A percentile compares a stretch with the other conserved stretches of the same genome.
These are phyloP conservation scores for Hyperoplus lanceolatus DNA, from an alignment of 2,797 vertebrate species.

Conservation along the genomic window DNA sequence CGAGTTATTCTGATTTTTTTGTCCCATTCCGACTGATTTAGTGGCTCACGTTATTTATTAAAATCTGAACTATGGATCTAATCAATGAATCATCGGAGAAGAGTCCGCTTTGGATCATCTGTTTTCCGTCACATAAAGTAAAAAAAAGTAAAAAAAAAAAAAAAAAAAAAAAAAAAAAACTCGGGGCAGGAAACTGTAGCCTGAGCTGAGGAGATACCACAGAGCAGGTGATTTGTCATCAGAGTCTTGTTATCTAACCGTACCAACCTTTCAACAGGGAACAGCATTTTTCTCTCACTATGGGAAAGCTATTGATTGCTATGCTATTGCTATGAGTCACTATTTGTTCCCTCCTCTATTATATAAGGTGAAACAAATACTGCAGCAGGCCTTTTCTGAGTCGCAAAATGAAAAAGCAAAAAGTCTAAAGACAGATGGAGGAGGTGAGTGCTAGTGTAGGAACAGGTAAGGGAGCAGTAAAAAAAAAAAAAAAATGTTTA, in stretches of 20 bases:
- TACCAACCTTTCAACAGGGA: conserved; percentile 63
- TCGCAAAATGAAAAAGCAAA: neutral
- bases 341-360: conserved; percentile 1
- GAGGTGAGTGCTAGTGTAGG: neutral
- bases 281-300: conserved; percentile 41
- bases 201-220: conserved; percentile 55
- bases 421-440: neutral
- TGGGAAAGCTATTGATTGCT: conserved; percentile 30
- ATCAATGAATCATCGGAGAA: conserved; percentile 61
- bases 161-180: conserved; percentile 13
- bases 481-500: neutral
- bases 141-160: conserved; percentile 9
- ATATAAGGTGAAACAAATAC: conserved; percentile 26
- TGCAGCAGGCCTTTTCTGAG: neutral
- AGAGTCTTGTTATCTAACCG: conserved; percentile 52
- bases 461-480: neutral
- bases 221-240: conserved; percentile 70
- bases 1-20: conserved; percentile 40
- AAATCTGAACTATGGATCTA: conserved; percentile 37
- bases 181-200: conserved; percentile 33
- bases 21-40: conserved; percentile 14
- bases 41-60: conserved; percentile 15
- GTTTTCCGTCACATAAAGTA: conserved; percentile 41
- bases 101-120: conserved; percentile 48
- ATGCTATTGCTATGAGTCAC: conserved; percentile 27